Base-by-base conservation (phyloP, 1,140 invertebrate genomes). In the Aphaenogaster rudis region DNA sequence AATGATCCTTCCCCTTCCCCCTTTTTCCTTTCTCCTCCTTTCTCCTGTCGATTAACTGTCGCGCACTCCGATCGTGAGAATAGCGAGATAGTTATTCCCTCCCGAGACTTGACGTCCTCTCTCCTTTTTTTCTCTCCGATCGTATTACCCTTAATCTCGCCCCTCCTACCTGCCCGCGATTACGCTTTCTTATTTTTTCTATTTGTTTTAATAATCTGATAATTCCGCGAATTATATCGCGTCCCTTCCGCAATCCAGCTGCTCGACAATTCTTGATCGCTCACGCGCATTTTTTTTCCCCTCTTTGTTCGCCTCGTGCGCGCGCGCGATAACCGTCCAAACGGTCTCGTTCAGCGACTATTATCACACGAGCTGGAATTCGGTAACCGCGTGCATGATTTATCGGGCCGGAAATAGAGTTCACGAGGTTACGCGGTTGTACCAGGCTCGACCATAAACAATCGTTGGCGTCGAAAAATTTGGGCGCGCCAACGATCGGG, bases 11-110 rank as follows among this genome's bases (percentile, higher is more conserved):
- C 28, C n/a, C 21, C 8, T 66, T 9, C 15, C n/a, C 45, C 17
- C 17, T 42, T 36, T 61, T 72, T 59, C 8, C 59, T n/a, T 48
- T 64, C 54, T 71, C 59, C 11, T 59, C 8, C 59, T n/a, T 48
- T 64, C 66, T 71, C 59, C 11, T 48, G 86, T 90, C 80, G 88
- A 91, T 90, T 90, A 90, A 91, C 88, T 88, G 89, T 82, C 88
- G 81, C 80, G 77, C 74, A 21, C 52, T 48, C 8, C 64, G 50
- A 78, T 90, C 88, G 71, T 17, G 63, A 88, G 59, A 84, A 84
- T 63, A 59, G 15, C 45, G 42, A 84, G 36, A 69, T 82, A 71
- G 67, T 84, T 61, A 76, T 79, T 66, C 61, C 6, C 61, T 66
- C 50, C 50, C 61, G 45, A 45, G 48, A 28, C 82, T 77, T 48